These are phyloP conservation scores for Artibeus jamaicensis DNA, from an alignment of 2,797 vertebrate species.

Conservation along the genomic window DNA sequence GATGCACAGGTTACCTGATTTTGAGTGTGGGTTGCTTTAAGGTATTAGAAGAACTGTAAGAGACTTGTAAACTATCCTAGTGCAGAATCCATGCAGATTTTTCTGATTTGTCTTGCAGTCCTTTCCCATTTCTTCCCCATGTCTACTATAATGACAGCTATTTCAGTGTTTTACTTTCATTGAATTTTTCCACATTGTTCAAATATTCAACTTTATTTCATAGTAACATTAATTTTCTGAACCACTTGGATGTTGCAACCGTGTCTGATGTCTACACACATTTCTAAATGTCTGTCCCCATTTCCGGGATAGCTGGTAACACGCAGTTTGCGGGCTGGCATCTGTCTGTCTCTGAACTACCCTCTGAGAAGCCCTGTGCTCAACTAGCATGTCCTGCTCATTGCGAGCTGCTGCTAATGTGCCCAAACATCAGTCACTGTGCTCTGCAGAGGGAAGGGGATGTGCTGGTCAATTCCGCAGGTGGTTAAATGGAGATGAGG, in stretches of 20 bases:
- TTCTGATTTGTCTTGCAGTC: not conserved
- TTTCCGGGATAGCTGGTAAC: not conserved
- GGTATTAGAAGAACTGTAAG: not conserved
- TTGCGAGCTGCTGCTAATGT: not conserved
- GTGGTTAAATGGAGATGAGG: not conserved
- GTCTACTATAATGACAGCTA: not conserved
- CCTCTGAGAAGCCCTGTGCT: not conserved
- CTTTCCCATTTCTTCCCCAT: not conserved
- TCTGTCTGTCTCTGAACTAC: rapidly evolving
- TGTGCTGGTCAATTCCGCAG: not conserved
- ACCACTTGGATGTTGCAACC: not conserved
- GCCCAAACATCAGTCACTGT: not conserved
- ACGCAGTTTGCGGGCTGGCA: not conserved
- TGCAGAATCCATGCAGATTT: not conserved
- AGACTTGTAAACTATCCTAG: not conserved
- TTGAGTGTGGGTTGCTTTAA: not conserved
- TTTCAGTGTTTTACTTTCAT: not conserved
- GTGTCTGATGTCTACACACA: not conserved
- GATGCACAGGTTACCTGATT: not conserved
- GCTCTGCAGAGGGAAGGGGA: not conserved
- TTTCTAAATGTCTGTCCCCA: not conserved
- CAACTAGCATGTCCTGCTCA: not conserved
- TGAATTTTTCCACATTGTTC: not conserved
- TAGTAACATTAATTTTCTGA: not conserved
- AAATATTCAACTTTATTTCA: slow-evolving; percentile 24